Evolutionary conservation across 2,797 vertebrate species (phyloP), one percentile per base, ranked within the genome.

Genomic region (Spinibarbus caldwelli): DNA sequence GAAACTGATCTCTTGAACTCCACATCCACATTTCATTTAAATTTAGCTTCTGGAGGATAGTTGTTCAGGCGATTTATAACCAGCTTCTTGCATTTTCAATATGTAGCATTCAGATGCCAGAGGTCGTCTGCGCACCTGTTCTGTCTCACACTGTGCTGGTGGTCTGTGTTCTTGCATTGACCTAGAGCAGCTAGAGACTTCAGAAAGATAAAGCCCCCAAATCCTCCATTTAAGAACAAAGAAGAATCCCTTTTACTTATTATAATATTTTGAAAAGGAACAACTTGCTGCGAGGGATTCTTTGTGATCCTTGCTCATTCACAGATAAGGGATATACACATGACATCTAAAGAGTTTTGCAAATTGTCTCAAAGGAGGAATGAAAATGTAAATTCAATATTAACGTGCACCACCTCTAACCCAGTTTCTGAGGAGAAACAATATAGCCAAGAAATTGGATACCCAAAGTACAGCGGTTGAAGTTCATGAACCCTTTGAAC

Each of bases 91-190:
- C 9, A 71, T 79, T 84, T 75, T 26, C 73, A 84, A n/a, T 38
- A 84, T 23, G 52, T 23, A 72, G 66, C 38, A 43, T 85, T 79
- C 49, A 79, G 83, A 79, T 79, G 83, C 76, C 41, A 78, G 66
- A 47, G 67, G 83, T 71, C 49, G 36, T 78, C 26, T 57, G 36
- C 38, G 38, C 68, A 82, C 80, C 80, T 84, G 45, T 78, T 85
- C 38, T 12, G 41, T 70, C 41, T 79, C 66, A 41, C 31, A 54
- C 79, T 36, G 45, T 54, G 64, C 36, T 57, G 62, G 36, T 84
- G 83, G 47, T 59, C 47, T 78, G 47, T 70, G n/a, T 52, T 38
- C 31, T n/a, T 29, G 4, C 66, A 52, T 54, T 70, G 79, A 68
- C 66, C 66, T 23, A 2, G 7, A 71, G 34, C 77, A 73, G 66